Evolutionary conservation across 1,140 invertebrate species (phyloP).

Genomic region (Drosophila bipectinata): DNA sequence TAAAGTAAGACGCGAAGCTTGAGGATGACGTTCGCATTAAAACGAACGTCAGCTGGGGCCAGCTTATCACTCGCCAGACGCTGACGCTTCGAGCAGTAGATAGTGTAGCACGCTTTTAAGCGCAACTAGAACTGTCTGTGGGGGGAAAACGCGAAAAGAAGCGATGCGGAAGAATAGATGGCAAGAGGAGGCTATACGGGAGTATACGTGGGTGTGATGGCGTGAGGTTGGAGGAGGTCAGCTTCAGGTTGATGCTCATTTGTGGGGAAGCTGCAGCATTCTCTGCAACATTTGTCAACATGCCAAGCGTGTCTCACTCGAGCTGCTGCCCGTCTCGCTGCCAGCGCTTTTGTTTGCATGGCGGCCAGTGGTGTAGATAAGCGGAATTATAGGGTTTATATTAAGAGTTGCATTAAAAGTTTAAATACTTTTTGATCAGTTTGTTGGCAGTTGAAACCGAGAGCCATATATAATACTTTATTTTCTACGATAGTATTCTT

Average conservation of each 20-base stretch:
- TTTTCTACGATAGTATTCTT: neutral
- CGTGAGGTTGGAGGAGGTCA: conserved; percentile 13
- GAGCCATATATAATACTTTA: neutral
- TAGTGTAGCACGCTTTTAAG: conserved; percentile 74
- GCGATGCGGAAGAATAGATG: neutral
- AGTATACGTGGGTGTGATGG: too few species aligned
- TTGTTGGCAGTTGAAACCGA: neutral
- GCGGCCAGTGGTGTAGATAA: conserved; percentile 9
- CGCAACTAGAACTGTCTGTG: conserved; percentile 72
- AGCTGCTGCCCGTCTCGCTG: conserved; percentile 12
- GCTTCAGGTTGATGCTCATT: conserved; percentile 68
- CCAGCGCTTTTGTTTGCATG: conserved; percentile 22
- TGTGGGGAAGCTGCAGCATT: conserved; percentile 47
- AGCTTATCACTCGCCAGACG: conserved; percentile 67
- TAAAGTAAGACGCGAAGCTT: conserved; percentile 15
- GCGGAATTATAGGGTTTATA: neutral
- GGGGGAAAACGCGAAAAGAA: conserved; percentile 8
- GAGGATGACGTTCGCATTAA: conserved; percentile 72
- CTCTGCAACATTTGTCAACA: conserved; percentile 78
- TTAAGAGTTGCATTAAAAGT: neutral
- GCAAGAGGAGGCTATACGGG: too few species aligned
- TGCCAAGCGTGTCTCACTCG: conserved; percentile 74
- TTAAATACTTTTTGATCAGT: neutral
- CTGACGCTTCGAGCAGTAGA: conserved; percentile 59
- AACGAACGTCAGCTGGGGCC: conserved; percentile 71